phyloP scores from a whole-genome alignment of 2,797 vertebrate species.

The Corythornis leucogaster region DNA sequence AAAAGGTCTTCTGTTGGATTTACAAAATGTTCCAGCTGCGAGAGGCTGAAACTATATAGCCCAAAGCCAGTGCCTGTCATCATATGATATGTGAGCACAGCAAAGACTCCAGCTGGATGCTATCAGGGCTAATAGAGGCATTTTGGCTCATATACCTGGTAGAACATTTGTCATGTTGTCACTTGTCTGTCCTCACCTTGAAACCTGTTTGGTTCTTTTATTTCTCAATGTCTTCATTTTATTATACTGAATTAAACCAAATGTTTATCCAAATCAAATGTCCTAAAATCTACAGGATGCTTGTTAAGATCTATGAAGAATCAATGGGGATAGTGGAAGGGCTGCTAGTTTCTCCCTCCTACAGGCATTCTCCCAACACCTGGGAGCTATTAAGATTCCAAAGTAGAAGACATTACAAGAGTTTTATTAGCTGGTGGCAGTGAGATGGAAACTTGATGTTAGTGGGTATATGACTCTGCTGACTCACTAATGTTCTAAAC shows the following conservation, averaged over 20 bases:
- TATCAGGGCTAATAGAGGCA: slow-evolving; percentile 63
- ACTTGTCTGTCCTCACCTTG: slow-evolving; percentile 52
- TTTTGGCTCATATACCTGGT: slow-evolving; percentile 65
- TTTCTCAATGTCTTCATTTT: slow-evolving; percentile 63
- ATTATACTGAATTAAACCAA: slow-evolving; percentile 8
- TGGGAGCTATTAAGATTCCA: slow-evolving; percentile 12
- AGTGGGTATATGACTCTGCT: slow-evolving; percentile 52
- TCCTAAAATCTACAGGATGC: not conserved
- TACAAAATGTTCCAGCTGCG: slow-evolving; percentile 64
- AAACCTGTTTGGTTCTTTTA: slow-evolving; percentile 42
- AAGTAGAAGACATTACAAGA: not conserved
- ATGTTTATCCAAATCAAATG: not conserved
- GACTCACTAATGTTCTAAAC: slow-evolving; percentile 51
- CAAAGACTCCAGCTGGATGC: slow-evolving; percentile 71
- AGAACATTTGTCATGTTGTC: slow-evolving; percentile 50
- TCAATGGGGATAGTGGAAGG: not conserved
- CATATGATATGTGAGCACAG: slow-evolving; percentile 62
- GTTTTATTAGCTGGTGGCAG: slow-evolving; percentile 57
- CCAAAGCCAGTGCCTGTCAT: slow-evolving; percentile 68
- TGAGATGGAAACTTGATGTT: slow-evolving; percentile 33
- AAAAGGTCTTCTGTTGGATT: slow-evolving; percentile 8
- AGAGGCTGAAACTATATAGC: slow-evolving; percentile 25
- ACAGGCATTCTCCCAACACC: slow-evolving; percentile 19
- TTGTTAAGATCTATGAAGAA: not conserved
- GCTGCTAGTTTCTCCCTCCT: slow-evolving; percentile 21